Evolutionary conservation across 2,797 vertebrate species (phyloP).

Genomic region (Pantherophis vulpinus): DNA sequence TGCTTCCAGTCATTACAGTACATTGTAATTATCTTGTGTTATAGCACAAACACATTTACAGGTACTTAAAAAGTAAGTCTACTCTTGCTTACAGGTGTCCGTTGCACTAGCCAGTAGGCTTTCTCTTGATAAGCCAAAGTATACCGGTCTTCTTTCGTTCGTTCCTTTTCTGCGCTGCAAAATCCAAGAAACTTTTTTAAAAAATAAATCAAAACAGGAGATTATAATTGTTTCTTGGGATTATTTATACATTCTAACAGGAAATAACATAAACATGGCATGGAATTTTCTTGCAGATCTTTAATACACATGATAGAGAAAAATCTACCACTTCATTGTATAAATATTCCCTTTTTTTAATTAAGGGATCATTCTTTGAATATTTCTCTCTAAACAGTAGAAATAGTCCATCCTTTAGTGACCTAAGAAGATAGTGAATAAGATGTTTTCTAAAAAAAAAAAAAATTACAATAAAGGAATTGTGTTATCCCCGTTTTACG

Average conservation of each 20-base stretch:
- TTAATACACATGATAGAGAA: background rate
- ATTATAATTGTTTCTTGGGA: background rate
- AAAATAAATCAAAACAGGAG: fast-evolving
- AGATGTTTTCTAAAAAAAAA: background rate
- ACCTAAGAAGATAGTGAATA: background rate
- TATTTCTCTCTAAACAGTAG: background rate
- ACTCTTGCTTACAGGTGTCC: slow-evolving; percentile 83
- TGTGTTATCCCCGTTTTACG: background rate
- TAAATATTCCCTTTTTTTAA: background rate
- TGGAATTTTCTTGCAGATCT: background rate
- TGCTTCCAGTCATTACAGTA: background rate
- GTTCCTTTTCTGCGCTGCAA: slow-evolving; percentile 83
- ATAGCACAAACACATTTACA: background rate
- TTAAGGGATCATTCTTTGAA: background rate
- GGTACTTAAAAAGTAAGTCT: background rate
- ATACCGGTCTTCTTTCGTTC: slow-evolving; percentile 86
- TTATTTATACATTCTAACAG: background rate
- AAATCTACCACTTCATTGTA: background rate
- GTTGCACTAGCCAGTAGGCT: slow-evolving; percentile 91
- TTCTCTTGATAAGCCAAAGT: slow-evolving; percentile 94
- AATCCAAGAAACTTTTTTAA: slow-evolving; percentile 45
- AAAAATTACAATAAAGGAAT: background rate
- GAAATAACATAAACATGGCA: background rate
- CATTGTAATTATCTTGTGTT: background rate
- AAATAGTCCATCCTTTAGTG: background rate